Base-by-base conservation (phyloP, 2,888 invertebrate genomes). In the Ophioninae sp. region DNA sequence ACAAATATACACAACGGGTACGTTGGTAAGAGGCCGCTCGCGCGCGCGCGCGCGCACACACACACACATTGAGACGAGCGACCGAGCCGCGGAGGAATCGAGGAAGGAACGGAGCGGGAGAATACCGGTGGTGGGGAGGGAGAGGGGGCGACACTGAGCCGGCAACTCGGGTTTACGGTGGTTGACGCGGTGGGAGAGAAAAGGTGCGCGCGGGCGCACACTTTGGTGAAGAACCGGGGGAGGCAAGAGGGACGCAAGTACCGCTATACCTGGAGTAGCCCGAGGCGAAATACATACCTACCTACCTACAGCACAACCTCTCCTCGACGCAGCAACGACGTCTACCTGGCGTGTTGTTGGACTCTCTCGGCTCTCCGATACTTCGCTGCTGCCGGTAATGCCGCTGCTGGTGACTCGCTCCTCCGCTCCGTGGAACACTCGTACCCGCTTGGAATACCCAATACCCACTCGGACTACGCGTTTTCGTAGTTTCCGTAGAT, bases 241-340 rank as follows among this genome's bases (percentile, higher is more conserved):
- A 74, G 64, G 86, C 73, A 86, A 86, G 88, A 87, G 88, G 86
- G 85, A 86, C 87, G 87, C 84, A 91, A 91, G 92, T 92, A 92
- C 92, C 92, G 92, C 92, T 92, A 92, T 90, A 89, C 90, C 88
- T 88, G 89, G 81, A 89, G 91, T 89, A 82, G 91, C 92, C 90
- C 85, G 85, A 87, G 91, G 92, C 91, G 87, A 89, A 90, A 92
- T 91, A 91, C 91, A 91, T 91, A 91, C 91, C 90, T 91, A 91
- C 91, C 91, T 91, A 92, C 88, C 89, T 88, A 87, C 87, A 82
- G 82, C 74, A 44, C 44, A 82, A 75, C 61, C 76, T 65, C 79
- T 69, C 73, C 83, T 75, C 70, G 44, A 67, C 79, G 68, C 75
- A 75, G 61, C 67, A 61, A 72, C 81, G 75, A 44, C 72, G 79